Evolutionary conservation across 2,888 invertebrate species (phyloP), one percentile per base, ranked within the genome.

Genomic region (Athripsodes cinereus): DNA sequence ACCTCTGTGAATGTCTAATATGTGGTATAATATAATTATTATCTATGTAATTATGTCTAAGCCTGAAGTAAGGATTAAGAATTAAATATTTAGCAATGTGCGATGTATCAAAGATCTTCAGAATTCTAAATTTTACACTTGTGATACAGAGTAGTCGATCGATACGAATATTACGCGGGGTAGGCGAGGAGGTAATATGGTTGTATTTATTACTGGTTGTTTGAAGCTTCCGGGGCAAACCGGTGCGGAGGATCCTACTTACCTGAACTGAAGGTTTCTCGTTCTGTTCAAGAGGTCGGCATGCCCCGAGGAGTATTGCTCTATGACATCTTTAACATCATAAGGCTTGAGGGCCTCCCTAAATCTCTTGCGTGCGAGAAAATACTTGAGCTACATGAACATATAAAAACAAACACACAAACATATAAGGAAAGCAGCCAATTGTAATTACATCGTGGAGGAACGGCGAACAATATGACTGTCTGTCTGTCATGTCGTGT

Each of bases 281-380:
- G 91, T 90, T 75, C 92, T 80, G 72, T 88, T 88, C 71, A 92
- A 84, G 74, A 93, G 86, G 77, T 93, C 92, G 65, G 92, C 89
- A 75, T 91, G 90, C 71, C 87, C 87, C 68, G 90, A 90, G 62
- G 90, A 90, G 79, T 92, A 92, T 78, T 93, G 92, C 76, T 93
- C 92, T 75, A 93, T 92, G 74, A 93, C 92, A 79, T 93, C 93
- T 81, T 92, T 93, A 71, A 93, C 92, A 80, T 93, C 93, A 78
- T 93, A 93, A 66, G 93, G 93, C 79, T 92, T 89, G 75, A 92
- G 82, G 69, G 92, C 92, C 80, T 92, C 92, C 78, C 90, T 88
- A 84, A 93, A 93, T 81, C 92, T 91, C 79, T 87, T 84, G 76
- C 92, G 83, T 72, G 92, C 90, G 74, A 92, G 88, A 82, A 92